Conservation (phyloP, 1,140 invertebrate species). For the Parasteatoda tepidariorum region DNA sequence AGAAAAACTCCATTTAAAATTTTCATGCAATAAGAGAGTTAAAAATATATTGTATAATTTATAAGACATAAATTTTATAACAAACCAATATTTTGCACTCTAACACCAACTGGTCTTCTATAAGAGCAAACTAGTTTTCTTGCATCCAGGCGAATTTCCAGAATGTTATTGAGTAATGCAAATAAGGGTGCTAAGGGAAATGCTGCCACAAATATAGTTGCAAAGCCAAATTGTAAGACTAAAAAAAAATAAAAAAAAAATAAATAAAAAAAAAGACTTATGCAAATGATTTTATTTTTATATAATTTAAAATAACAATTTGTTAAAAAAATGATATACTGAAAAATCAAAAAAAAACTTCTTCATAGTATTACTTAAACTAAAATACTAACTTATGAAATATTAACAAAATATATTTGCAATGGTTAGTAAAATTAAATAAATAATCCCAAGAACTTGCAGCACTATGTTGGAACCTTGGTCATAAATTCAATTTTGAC, state of each 20-base stretch:
- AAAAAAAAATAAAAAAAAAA: conserved; percentile 62
- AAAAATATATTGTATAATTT: neutral
- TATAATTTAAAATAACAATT: neutral
- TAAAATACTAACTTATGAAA: no score
- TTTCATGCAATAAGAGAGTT: neutral
- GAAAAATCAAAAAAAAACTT: no score
- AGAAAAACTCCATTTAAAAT: neutral
- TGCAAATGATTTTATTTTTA: neutral
- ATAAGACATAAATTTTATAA: neutral
- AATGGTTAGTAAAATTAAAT: no score
- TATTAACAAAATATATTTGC: no score
- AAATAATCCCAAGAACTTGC: no score
- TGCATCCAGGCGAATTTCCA: conserved; percentile 90
- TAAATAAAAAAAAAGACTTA: conserved; percentile 1
- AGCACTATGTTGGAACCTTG: no score
- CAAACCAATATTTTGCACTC: conserved; percentile 84
- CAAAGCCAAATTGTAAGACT: conserved; percentile 92
- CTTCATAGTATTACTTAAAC: no score
- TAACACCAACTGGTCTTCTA: conserved; percentile 83
- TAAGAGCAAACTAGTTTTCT: conserved; percentile 87
- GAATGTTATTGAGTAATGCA: conserved; percentile 85
- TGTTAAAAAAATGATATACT: conserved; percentile 3
- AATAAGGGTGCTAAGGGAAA: conserved; percentile 91
- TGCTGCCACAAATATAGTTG: conserved; percentile 90
- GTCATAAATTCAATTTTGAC: no score